phyloP scores from a whole-genome alignment of 1,140 invertebrate genomes.

The Scaptomyza pallida region DNA sequence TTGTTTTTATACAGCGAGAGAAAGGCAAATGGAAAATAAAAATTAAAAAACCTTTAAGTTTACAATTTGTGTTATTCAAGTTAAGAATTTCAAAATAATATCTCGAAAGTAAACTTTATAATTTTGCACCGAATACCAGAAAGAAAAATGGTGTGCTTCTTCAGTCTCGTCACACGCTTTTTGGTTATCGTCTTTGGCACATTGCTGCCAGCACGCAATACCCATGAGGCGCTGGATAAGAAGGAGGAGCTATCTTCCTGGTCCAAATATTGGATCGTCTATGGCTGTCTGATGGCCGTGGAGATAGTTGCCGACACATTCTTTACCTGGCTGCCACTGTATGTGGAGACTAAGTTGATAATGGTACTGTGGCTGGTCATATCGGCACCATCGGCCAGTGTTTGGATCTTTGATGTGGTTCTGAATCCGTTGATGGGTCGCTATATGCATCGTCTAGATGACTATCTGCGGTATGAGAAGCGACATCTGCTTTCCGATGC shows the following conservation, averaged over 20 bases:
- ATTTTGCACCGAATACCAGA: not conserved
- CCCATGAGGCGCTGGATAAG: conserved; percentile 36
- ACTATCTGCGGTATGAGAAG: conserved; percentile 45
- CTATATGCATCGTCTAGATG: conserved; percentile 46
- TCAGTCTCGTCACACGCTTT: conserved; percentile 34
- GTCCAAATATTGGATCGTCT: conserved; percentile 66
- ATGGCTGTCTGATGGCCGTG: conserved; percentile 43
- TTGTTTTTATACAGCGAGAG: too few relatives aligned
- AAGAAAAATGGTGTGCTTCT: conserved; percentile 37
- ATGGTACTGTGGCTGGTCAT: conserved; percentile 56
- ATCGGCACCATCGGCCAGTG: conserved; percentile 53
- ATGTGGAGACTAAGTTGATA: conserved; percentile 48
- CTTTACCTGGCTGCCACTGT: conserved; percentile 58
- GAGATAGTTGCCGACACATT: conserved; percentile 48
- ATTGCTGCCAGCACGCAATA: conserved; percentile 53
- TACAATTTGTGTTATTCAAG: too few relatives aligned
- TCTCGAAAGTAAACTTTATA: too few relatives aligned
- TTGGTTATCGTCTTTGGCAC: conserved; percentile 54
- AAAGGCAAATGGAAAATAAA: too few relatives aligned
- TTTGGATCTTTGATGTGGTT: conserved; percentile 61
- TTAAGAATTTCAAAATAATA: too few relatives aligned
- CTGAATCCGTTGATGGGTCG: conserved; percentile 41
- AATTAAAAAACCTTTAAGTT: too few relatives aligned
- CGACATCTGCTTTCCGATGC: conserved; percentile 32
- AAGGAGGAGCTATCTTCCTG: conserved; percentile 36